Conservation (phyloP, 2,888 invertebrate species). For the Chloroclysta siterata region DNA sequence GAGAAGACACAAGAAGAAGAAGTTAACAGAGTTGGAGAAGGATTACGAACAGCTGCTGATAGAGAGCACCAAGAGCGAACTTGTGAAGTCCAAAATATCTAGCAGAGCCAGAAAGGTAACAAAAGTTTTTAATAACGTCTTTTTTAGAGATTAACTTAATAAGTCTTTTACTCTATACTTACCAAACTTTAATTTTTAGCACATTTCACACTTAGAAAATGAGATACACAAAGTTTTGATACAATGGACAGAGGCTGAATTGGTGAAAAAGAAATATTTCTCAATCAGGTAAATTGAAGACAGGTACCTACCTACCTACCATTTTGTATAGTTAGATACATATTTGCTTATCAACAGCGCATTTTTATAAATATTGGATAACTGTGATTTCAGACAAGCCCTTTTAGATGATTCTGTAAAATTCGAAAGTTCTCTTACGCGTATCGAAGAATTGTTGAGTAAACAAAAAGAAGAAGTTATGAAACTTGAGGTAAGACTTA, state of each 20-base stretch:
- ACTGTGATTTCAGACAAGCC: conserved; percentile 73
- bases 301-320: background rate
- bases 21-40: conserved; percentile 83
- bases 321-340: no score
- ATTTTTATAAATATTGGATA: no score
- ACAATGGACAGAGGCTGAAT: conserved; percentile 92
- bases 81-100: conserved; percentile 79
- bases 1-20: conserved; percentile 86
- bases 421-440: conserved; percentile 89
- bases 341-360: no score
- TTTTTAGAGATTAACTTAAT: background rate
- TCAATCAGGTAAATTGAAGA: conserved; percentile 83
- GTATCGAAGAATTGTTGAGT: conserved; percentile 87
- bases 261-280: conserved; percentile 90
- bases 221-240: conserved; percentile 92
- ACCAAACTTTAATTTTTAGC: conserved; percentile 61
- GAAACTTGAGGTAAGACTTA: conserved; percentile 86
- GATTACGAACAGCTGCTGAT: conserved; percentile 86
- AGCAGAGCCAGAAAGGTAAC: conserved; percentile 87
- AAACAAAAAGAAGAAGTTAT: conserved; percentile 91
- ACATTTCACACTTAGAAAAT: conserved; percentile 90
- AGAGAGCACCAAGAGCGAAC: conserved; percentile 83
- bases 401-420: conserved; percentile 89
- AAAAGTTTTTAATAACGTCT: background rate
- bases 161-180: background rate